phyloP scores from a whole-genome alignment of 2,888 invertebrate species.

The Eupithecia subfuscata region DNA sequence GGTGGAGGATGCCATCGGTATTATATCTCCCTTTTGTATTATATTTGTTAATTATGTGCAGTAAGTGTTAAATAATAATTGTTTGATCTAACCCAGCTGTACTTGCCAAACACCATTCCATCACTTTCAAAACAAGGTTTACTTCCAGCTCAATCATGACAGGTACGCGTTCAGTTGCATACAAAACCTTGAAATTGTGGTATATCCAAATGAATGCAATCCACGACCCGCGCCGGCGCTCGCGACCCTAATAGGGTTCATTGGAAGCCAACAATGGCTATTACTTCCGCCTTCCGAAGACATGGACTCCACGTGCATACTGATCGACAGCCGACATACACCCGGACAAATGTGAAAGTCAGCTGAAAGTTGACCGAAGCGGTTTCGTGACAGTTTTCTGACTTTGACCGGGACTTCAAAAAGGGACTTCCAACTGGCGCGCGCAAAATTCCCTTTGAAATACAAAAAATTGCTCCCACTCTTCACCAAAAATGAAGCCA shows the following conservation, averaged over 20 bases:
- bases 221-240: constrained; percentile 31
- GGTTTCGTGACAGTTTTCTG: not conserved
- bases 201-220: constrained; percentile 33
- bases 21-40: too few species aligned
- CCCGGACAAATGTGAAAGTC: constrained; percentile 50
- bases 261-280: constrained; percentile 71
- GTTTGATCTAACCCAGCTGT: not conserved
- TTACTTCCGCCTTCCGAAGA: constrained; percentile 68
- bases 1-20: too few species aligned
- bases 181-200: constrained; percentile 38
- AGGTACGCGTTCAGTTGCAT: not conserved
- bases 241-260: constrained; percentile 72
- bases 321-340: constrained; percentile 43
- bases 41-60: too few species aligned
- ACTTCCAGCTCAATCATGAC: not conserved
- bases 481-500: not conserved
- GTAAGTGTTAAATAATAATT: too few species aligned
- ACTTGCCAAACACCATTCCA: not conserved
- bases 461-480: not conserved
- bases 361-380: not conserved
- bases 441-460: not conserved
- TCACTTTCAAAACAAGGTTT: not conserved
- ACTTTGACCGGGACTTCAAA: not conserved
- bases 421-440: not conserved
- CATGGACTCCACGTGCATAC: constrained; percentile 62